Evolutionary conservation across 2,888 invertebrate species (phyloP), one percentile per base, ranked within the genome.

Genomic region (Scaptomyza cyrtandrae): DNA sequence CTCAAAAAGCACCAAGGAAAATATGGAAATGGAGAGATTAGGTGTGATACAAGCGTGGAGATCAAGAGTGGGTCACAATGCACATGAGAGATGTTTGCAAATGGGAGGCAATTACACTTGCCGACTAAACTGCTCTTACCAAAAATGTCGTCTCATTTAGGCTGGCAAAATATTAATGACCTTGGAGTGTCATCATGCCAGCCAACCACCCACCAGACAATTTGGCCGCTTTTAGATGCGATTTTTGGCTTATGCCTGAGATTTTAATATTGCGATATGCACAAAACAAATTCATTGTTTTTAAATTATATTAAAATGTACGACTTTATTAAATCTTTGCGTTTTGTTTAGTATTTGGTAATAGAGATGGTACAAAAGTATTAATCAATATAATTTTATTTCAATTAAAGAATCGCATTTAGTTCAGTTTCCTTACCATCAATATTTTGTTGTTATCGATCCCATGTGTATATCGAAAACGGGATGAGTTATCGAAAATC

Each of bases 131-230:
- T 56, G 37, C 44, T 33, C 43, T 46, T 48, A 39, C 53, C 66
- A 74, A 68, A 75, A 72, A 67, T 80, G 57, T 67, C 48, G 60
- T 54, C 60, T 77, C 77, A 89, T 90, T 89, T 88, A 77, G 81
- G 81, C 79, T 83, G 69, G 73, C 81, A 71, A 80, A 86, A 89
- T 89, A 89, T 90, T 89, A 87, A 89, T 90, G 89, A 83, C 78
- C 76, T 76, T 63, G 70, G 81, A 80, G 80, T 83, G 79, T 79
- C 82, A 88, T 29, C 29, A 29, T 29, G 29, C 6, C 29, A 29
- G 7, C 29, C 29, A 29, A 1, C 64, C 44, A 44, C 6, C 19
- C 19, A 11, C 35, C 59, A 29, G 43, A 37, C 33, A 10, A 19
- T 24, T 7, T 27, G 14, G 43, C 19, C 19, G 14, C 14, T 7